Base-by-base conservation (phyloP, 1,140 invertebrate genomes). In the Heliconius congener region DNA sequence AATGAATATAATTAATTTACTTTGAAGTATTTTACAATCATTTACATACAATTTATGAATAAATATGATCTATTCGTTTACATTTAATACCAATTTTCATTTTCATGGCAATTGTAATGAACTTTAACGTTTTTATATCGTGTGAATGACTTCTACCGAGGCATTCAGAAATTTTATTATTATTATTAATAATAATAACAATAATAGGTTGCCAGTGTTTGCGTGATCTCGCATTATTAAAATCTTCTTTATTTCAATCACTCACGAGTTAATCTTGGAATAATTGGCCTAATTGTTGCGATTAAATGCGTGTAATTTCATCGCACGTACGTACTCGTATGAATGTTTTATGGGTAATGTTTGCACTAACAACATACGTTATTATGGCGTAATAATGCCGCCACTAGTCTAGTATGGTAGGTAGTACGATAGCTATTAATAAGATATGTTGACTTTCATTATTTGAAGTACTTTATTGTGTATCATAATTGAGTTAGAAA, bases 241-340 rank as follows among this genome's bases (percentile, higher is more conserved):
- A 66, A 66, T 66, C 60, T 66, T 66, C 60, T 66, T 66, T 66
- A 66, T 66, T 66, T 66, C 60, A 27, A 66, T 66, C 60, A 11
- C 11, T 66, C 23, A 66, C 60, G 60, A 66, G 13, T 66, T 66
- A 66, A 66, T 66, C 60, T 30, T 66, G 3, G 23, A 66, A 66
- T 66, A 66, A 66, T 66, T n/a, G 13, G 60, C n/a, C 9, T 66
- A 66, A 30, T 66, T 66, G 27, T 66, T 66, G 60, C 60, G 60
- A 66, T 66, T 66, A 66, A 66, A 66, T 16, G 27, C 60, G 23
- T 66, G 27, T 66, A 66, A 66, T 60, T 60, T 60, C n/a, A 60
- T 60, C 8, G 9, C n/a, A 60, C 55, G n/a, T 60, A 23, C 19
- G 6, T 46, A 46, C 42, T 42, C 39, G 13, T 66, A 30, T 30